A percentile compares a stretch with the other conserved stretches of the same genome.
Evolutionary conservation across 2,113 vertebrate genomes (phyloP).

Genomic region (Pteronura brasiliensis): DNA sequence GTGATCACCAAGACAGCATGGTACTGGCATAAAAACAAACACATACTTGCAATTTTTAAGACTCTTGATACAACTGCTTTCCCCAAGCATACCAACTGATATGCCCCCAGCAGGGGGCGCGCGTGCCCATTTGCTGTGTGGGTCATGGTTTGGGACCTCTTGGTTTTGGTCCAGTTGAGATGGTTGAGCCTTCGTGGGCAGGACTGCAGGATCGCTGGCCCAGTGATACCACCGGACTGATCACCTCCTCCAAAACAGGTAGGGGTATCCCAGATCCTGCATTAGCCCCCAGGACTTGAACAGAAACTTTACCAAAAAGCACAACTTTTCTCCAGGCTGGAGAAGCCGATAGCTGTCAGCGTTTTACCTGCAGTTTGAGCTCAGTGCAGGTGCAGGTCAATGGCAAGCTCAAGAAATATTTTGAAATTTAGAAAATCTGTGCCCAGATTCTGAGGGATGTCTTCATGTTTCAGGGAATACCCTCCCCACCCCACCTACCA

Average conservation of each 20-base stretch:
- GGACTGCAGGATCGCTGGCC: neutral
- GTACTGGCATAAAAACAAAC: no score
- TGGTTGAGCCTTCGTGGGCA: neutral
- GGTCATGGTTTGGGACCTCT: neutral
- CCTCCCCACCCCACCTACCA: neutral
- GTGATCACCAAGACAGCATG: no score
- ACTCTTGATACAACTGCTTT: neutral
- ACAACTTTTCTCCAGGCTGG: neutral
- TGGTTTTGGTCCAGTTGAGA: neutral
- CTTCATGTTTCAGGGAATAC: neutral
- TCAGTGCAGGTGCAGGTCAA: neutral
- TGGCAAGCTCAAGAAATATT: neutral
- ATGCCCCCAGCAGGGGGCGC: neutral
- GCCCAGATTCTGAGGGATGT: neutral
- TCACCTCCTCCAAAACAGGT: neutral
- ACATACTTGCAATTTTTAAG: neutral
- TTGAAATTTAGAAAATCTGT: neutral
- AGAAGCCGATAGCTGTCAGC: neutral
- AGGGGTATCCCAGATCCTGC: neutral
- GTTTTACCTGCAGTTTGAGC: neutral
- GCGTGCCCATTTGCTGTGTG: fast-evolving
- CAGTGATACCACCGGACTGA: neutral
- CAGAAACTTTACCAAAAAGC: neutral
- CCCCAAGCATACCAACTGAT: neutral
- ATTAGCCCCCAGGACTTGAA: neutral